Base-by-base conservation (phyloP, 2,888 invertebrate genomes). In the Brachylomia viminalis region DNA sequence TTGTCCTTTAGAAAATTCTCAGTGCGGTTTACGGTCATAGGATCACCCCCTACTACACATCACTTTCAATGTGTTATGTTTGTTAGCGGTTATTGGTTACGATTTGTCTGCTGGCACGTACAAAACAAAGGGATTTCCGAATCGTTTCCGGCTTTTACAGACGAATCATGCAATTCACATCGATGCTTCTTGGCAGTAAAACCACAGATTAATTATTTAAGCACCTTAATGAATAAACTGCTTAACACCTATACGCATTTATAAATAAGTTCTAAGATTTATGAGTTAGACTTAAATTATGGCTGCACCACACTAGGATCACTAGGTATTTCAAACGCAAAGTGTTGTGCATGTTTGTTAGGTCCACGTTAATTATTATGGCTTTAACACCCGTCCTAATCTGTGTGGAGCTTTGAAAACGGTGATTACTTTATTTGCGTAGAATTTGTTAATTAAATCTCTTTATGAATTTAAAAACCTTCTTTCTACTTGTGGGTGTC, bases 291-390 rank as follows among this genome's bases (percentile, higher is more conserved):
- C 10, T 47, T 30, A 11, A 68, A 7, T 49, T 64, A 33, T 23
- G 30, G 15, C 11, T 58, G 47, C 54, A 65, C 15, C 8, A n/a
- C 38, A 54, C 27, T 42, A 23, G 2, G 11, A 47, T 45, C 54
- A 56, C 5, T 75, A 11, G 0, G 38, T 42, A 52, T 72, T 61
- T 66, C 45, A 69, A 67, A 38, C 56, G 15, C 52, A 30, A 70
- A 17, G 33, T 82, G n/a, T 17, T 66, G 45, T 66, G 49, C 38
- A 62, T 52, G 61, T 33, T 62, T 17, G 61, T n/a, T 45, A 45
- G 8, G 27, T 56, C n/a, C 56, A 45, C 52, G 54, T 71, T 75
- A 52, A 71, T 82, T 82, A 64, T 74, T 66, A 66, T 70, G 54
- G 62, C 66, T 67, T 65, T n/a, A 68, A 33, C 61, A 58, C 38